Percentiles rank a stretch among this genome's conserved stretches.
phyloP scores from a whole-genome alignment of 1,140 invertebrate genomes.

The Lerema accius region DNA sequence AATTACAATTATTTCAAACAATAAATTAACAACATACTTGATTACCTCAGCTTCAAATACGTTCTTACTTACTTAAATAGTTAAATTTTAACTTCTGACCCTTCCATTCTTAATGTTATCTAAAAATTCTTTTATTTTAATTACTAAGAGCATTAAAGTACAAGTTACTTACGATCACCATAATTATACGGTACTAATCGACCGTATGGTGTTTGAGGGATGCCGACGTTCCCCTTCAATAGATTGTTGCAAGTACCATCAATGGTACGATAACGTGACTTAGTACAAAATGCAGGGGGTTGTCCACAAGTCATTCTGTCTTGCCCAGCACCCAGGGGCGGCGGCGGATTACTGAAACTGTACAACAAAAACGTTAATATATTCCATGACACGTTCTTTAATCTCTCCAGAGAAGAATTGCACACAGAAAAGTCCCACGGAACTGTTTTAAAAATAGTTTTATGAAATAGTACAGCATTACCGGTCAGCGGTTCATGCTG shows the following conservation, averaged over 20 bases:
- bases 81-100: no score
- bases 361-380: slow-evolving; percentile 17
- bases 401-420: not conserved
- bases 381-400: slow-evolving; percentile 9
- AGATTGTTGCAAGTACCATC: slow-evolving; percentile 95
- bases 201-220: slow-evolving; percentile 85
- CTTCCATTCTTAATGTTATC: no score
- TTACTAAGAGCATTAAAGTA: slow-evolving; percentile 1
- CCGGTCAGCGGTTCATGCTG: no score
- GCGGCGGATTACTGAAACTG: slow-evolving; percentile 75
- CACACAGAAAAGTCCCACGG: no score
- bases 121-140: slow-evolving; percentile 11
- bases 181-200: slow-evolving; percentile 92
- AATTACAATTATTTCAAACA: slow-evolving; percentile 6
- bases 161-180: slow-evolving; percentile 86
- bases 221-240: slow-evolving; percentile 87
- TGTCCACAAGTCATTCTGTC: slow-evolving; percentile 67
- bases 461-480: not conserved
- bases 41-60: no score
- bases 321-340: slow-evolving; percentile 50
- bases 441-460: not conserved
- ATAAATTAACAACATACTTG: no score
- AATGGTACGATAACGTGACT: slow-evolving; percentile 83
- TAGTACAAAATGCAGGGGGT: slow-evolving; percentile 56
- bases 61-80: no score